Evolutionary conservation across 2,113 vertebrate species (phyloP), one percentile per base, ranked within the genome.

Genomic region (Nesogale talazaci): DNA sequence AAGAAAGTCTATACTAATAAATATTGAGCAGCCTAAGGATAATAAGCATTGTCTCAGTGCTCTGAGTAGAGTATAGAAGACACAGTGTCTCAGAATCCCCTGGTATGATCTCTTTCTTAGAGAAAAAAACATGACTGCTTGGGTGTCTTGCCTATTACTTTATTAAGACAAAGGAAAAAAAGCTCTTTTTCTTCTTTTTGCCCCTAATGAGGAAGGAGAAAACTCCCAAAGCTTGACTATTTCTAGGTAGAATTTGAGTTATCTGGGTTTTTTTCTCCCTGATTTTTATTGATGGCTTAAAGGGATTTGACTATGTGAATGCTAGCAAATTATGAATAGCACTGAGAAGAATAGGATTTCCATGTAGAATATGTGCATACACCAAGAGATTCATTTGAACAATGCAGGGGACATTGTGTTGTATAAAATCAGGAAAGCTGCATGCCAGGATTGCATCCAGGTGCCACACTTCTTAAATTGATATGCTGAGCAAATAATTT

Each of bases 1-100:
- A 90, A 59, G 69, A 86, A 36, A 78, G 75, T 31, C 17, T n/a
- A 92, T 83, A 79, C 76, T 92, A 76, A 90, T 83, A 96, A 95
- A 87, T 93, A 65, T 95, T 91, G 79, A 97, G 16, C 61, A 92
- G 42, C 83, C 93, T 91, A 91, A 94, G n/a, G 70, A 88, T 94
- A 89, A 92, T 96, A 96, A 95, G 89, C 75, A 84, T 74, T 25
- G 3, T 16, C 56, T 27, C 31, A 38, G 34, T 89, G 83, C 0
- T 83, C 90, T 88, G 83, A 12, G 69, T 90, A 61, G 61, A 95
- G 97, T 92, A 94, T 95, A 97, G 97, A 97, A 96, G 11, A 80
- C 88, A 15, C 36, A 93, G n/a, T 85, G 96, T 72, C 9, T 96
- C 46, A 94, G 86, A 38, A 40, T 87, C 67, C 29, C 17, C 77